Evolutionary conservation across 2,797 vertebrate species (phyloP), one percentile per base, ranked within the genome.

Genomic region (Phalanger gymnotis): DNA sequence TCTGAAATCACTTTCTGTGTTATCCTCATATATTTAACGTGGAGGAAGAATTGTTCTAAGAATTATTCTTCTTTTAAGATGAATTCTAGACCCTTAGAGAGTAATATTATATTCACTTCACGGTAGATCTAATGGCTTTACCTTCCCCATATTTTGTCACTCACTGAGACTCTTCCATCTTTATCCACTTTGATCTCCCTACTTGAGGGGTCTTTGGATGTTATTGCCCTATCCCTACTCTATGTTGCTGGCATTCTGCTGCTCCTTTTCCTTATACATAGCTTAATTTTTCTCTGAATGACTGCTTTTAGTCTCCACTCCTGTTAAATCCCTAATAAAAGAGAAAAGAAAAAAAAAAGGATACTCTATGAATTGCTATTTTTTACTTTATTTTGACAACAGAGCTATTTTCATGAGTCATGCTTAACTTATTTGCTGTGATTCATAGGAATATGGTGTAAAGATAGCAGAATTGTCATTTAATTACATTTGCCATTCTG

Each of bases 321-420:
- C 73, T 47, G n/a, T 81, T 22, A 81, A 27, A 47, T 81, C 1
- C 16, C 40, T 81, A 47, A 81, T 81, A 81, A 81, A 47, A 81
- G 6, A 73, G 16, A 81, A 31, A 47, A 40, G 9, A 25, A 9
- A 5, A 40, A 25, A n/a, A 81, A 81, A 47, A 25, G 0, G 12
- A 81, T 47, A 47, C 22, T 47, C 73, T 73, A 40, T 10, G 40
- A 81, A 3, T 54, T 14, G 28, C 3, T 53, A 25, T 73, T 94
- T 5, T 40, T 89, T 12, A 22, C n/a, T 56, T 91, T n/a, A 94
- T 96, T 95, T 91, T 90, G 73, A 47, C 73, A 53, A 1, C 0
- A 27, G 30, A 5, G 93, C 92, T 58, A 52, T 93, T 93, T 54
- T 90, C 47, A 96, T 95, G 53, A 55, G 47, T 56, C 61, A 34